A percentile compares a stretch with the other conserved stretches of the same genome.
These are phyloP conservation scores for Dendropsophus ebraccatus DNA, from an alignment of 2,113 vertebrate genomes.

Conservation along the genomic window DNA sequence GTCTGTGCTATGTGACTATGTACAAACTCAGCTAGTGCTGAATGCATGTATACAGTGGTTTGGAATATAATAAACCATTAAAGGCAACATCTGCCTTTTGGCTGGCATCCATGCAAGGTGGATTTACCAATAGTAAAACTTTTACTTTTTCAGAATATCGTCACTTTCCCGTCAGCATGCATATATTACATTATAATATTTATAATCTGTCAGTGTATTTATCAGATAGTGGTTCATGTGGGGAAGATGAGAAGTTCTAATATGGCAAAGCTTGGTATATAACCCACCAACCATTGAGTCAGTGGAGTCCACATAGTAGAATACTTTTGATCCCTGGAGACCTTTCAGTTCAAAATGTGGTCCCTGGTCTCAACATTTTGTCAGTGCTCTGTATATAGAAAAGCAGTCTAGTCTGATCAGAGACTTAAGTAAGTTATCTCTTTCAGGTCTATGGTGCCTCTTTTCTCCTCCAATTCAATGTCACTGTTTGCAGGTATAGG, in stretches of 20 bases:
- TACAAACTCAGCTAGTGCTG: too few relatives aligned
- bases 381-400: background rate
- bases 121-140: too few relatives aligned
- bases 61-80: too few relatives aligned
- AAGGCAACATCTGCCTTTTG: too few relatives aligned
- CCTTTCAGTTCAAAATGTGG: background rate
- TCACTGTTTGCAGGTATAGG: conserved; percentile 94
- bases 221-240: background rate
- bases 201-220: background rate
- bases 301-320: background rate
- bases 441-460: background rate
- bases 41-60: too few relatives aligned
- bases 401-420: background rate
- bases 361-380: background rate
- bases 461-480: background rate
- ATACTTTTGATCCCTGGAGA: background rate
- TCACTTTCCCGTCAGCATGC: background rate
- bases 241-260: background rate
- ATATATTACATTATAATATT: background rate
- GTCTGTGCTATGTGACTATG: too few relatives aligned
- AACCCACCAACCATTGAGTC: background rate
- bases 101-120: too few relatives aligned
- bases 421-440: too few relatives aligned
- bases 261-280: background rate
- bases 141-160: background rate